Conservation (phyloP, 2,113 vertebrate genomes). For the Indicator indicator region DNA sequence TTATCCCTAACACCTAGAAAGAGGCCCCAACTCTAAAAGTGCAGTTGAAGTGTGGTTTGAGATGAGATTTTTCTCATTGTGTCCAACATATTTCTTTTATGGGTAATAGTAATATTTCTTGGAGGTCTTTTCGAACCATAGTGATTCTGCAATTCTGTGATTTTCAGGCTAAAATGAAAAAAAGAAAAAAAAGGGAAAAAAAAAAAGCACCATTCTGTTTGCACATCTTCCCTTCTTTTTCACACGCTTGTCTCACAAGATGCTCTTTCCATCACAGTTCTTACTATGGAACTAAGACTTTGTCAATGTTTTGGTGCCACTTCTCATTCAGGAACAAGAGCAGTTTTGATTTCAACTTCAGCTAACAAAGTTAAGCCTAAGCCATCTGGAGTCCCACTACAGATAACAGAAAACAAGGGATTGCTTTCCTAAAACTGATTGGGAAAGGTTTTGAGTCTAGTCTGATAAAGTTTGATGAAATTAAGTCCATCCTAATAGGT, state of each 20-base stretch:
- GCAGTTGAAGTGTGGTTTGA: fast-evolving
- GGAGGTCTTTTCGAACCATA: no score
- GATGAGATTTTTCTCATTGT: neutral
- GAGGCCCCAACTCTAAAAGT: neutral
- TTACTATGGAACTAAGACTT: neutral
- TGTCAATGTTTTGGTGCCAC: neutral
- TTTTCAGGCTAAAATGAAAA: neutral
- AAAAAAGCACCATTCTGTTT: neutral
- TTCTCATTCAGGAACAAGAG: neutral
- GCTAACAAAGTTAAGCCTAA: neutral
- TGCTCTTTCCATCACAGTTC: neutral
- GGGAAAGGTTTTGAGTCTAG: neutral
- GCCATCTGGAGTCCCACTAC: neutral
- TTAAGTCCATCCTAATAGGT: neutral
- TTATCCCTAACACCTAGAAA: neutral
- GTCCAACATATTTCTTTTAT: neutral
- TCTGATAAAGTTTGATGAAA: neutral
- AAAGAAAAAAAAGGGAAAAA: neutral
- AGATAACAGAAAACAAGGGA: neutral
- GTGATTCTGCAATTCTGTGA: no score
- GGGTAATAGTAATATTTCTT: neutral
- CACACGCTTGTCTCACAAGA: fast-evolving
- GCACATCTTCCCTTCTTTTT: neutral
- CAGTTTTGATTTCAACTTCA: neutral
- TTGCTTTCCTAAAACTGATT: neutral